Evolutionary conservation across 2,113 vertebrate genomes (phyloP), one percentile per base, ranked within the genome.

Genomic region (Ammodytes marinus): DNA sequence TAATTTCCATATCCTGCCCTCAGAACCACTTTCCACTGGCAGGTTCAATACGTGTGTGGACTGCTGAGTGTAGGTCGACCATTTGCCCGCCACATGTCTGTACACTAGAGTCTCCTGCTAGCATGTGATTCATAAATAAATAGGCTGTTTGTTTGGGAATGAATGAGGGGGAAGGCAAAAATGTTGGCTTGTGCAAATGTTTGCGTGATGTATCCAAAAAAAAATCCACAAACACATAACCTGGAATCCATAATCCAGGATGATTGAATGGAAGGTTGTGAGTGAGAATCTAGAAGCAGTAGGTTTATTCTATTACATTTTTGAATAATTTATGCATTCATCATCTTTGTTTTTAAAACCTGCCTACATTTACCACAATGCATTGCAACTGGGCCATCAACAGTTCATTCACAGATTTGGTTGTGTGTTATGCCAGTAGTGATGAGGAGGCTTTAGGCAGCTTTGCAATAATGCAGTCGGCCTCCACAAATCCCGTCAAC

Each of bases 1-100:
- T 79, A 53, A 70, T 82, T 74, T 37, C 60, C 59, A 45, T 57
- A 11, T 65, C 15, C 17, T 52, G 37, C 58, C 61, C 17, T 73
- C 72, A 80, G 59, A 80, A 80, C 77, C 63, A 80, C 63, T 84
- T 76, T 86, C 58, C 40, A 55, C 3, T 27, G 42, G 14, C 27
- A 54, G 10, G 61, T 72, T 58, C 64, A 0, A 17, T 74, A 75
- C 61, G 66, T 82, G 74, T 39, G 60, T 4, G 27, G 83, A 67
- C 80, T 81, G 66, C 65, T 1, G 73, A 84, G 58, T 4, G 55
- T 1, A 45, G 60, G 12, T 60, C 27, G 27, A 27, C 27, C 27
- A 27, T 4, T 40, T 0, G 17, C n/a, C 74, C 12, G 27, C 52
- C 3, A 11, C 53, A 6, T 17, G 57, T 82, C 61, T 42, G 12